Evolutionary conservation across 2,113 vertebrate genomes (phyloP).

Genomic region (Montifringilla adamsi): DNA sequence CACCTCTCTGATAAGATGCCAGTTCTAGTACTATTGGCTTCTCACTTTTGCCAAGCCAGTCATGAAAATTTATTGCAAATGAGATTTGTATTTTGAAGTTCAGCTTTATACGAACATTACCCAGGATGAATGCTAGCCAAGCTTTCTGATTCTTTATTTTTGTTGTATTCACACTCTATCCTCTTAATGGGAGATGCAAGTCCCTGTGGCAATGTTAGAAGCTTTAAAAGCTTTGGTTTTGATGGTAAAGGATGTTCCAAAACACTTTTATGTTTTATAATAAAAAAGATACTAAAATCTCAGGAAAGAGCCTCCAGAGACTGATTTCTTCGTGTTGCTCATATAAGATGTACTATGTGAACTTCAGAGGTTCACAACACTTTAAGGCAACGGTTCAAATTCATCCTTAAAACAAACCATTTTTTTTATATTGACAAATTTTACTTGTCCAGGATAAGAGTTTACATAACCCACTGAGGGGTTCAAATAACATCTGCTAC

Average conservation of each 20-base stretch:
- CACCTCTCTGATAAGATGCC: not conserved
- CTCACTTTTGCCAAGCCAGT: not conserved
- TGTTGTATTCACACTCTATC: not conserved
- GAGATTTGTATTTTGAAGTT: constrained; percentile 11
- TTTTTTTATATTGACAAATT: not conserved
- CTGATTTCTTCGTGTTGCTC: not conserved
- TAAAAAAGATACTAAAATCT: constrained; percentile 24
- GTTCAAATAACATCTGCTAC: not conserved
- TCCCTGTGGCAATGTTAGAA: constrained; percentile 17
- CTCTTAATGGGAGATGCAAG: not conserved
- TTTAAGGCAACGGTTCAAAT: not conserved
- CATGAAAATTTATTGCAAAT: not conserved
- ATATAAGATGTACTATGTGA: not conserved
- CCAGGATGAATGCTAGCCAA: not conserved
- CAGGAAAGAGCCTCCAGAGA: not conserved
- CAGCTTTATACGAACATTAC: not conserved
- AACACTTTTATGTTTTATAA: not conserved
- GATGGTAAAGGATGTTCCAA: constrained; percentile 14
- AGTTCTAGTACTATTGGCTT: not conserved
- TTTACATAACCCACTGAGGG: not conserved
- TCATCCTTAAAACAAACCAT: not conserved
- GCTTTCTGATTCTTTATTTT: not conserved
- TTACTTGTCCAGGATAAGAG: not conserved
- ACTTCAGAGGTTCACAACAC: not conserved
- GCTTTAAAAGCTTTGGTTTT: constrained; percentile 45